A percentile compares a stretch with the other conserved stretches of the same genome.
Conservation (phyloP, 2,888 invertebrate genomes). For the Drosophila merina region DNA sequence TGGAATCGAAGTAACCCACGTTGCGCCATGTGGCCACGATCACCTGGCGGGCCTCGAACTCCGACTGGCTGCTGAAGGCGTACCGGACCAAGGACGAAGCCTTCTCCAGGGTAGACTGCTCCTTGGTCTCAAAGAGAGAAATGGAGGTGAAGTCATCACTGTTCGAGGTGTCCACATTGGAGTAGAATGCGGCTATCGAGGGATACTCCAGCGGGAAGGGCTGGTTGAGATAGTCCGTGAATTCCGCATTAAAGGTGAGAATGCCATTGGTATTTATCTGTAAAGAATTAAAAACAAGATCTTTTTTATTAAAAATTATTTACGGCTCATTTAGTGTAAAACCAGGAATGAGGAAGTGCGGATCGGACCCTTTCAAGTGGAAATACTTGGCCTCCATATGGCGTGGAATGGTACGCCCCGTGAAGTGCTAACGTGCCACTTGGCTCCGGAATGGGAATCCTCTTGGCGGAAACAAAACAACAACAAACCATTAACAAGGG, state of each 20-base stretch:
- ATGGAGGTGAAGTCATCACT: slow-evolving; percentile 87
- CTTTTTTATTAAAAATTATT: neutral
- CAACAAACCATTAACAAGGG: slow-evolving; percentile 68
- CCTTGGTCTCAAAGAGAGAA: slow-evolving; percentile 89
- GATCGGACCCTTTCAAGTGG: slow-evolving; percentile 14
- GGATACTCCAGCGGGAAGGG: slow-evolving; percentile 96
- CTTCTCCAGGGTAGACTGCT: slow-evolving; percentile 86
- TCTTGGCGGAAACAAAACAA: slow-evolving; percentile 76
- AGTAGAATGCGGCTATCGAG: slow-evolving; percentile 94
- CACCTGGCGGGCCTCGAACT: slow-evolving; percentile 91
- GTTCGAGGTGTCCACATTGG: slow-evolving; percentile 92
- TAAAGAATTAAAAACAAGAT: too few relatives aligned
- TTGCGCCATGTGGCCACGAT: slow-evolving; percentile 96
- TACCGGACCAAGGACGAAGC: slow-evolving; percentile 89
- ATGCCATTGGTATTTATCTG: slow-evolving; percentile 97
- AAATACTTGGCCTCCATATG: slow-evolving; percentile 61
- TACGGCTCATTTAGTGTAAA: neutral
- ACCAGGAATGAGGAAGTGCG: slow-evolving; percentile 25
- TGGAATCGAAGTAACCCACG: slow-evolving; percentile 89
- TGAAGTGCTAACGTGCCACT: slow-evolving; percentile 72
- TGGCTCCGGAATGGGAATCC: slow-evolving; percentile 48
- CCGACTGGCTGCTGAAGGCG: slow-evolving; percentile 88
- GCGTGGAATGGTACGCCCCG: slow-evolving; percentile 20
- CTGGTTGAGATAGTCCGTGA: slow-evolving; percentile 93
- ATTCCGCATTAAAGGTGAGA: slow-evolving; percentile 94